Base-by-base conservation (phyloP, 2,888 invertebrate genomes). In the Drosophila colorata region DNA sequence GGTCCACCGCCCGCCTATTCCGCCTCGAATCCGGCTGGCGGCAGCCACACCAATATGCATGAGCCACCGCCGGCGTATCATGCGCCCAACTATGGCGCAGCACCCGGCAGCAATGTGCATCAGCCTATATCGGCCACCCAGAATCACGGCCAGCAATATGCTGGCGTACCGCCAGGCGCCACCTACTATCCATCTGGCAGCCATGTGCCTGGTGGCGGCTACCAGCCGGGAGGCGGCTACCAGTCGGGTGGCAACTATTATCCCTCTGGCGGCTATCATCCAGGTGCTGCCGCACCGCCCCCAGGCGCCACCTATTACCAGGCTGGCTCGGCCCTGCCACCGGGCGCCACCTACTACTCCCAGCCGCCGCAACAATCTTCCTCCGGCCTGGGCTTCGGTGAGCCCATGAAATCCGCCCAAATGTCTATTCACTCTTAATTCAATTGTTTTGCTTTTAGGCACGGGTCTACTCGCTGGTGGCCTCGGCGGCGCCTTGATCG, bases 1-100 rank as follows among this genome's bases (percentile, higher is more conserved):
- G 92, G 92, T 18, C 91, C 91, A n/a, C 91, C 92, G 18, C 92
- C 92, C 13, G 80, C 90, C 0, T 91, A 92, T 63, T 91, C 90
- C 0, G 82, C 91, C 8, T 74, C 89, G 1, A 91, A 91, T 79
- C 85, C 90, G 0, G 83, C 60, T 7, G 91, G 91, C 4, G 92
- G 91, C 13, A 90, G 89, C 0, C 86, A 87, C 11, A 87, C 91
- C 9, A 91, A 92, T 53, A 63, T 91, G 16, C 79, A 92, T 68
- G 91, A 91, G 71, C 59, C 84, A 2, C 88, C 92, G 28, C 92
- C 92, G 4, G 67, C 86, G 3, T 92, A 92, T 64, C 87, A 90
- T 43, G 88, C 88, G 4, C 88, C 88, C 37, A 87, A 83, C 63
- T 87, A 86, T 47, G 87, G 79, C 3, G 83, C 86, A 11, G 85